Evolutionary conservation across 2,888 invertebrate species (phyloP), one percentile per base, ranked within the genome.

Genomic region (Archaeoteleia sp.): DNA sequence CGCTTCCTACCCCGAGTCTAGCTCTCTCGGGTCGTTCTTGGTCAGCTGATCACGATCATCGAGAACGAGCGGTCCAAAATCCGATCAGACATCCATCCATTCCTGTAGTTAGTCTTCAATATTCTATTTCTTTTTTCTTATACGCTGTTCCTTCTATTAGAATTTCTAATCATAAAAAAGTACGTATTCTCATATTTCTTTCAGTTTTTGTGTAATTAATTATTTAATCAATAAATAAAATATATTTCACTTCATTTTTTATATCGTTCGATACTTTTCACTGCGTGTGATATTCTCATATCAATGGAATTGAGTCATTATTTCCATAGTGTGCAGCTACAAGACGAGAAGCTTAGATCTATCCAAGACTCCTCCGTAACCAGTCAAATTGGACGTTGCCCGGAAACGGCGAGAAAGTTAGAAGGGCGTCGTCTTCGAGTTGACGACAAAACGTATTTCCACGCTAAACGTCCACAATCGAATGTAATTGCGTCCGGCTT

Each of bases 1-100:
- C 79, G 79, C 74, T 78, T 74, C 65, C 67, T 70, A 67, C 57
- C 49, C 58, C 35, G 34, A 13, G 1, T 30, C 29, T 27, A 57
- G 51, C 73, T 76, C 78, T 78, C 78, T 68, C 68, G 75, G 76
- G 77, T 74, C 76, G 75, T 78, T 76, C 77, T 76, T 75, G 80
- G 80, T 80, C 79, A 79, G 74, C 71, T 70, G 75, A 79, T 79
- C 78, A 79, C 74, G 77, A 78, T 72, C 48, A 42, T 49, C 34
- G 60, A 60, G 43, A 65, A 58, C 48, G 63, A 55, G 12, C 60
- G 49, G 37, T 55, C 61, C 49, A 14, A 12, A 34, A 46, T 40
- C 30, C 55, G 66, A 67, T 67, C 53, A 34, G 67, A 49, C 32
- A 57, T 57, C 49, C 37, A 58, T 54, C 58, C 51, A 29, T 1